Evolutionary conservation across 2,888 invertebrate species (phyloP).

Genomic region (Dinocampus coccinellae): DNA sequence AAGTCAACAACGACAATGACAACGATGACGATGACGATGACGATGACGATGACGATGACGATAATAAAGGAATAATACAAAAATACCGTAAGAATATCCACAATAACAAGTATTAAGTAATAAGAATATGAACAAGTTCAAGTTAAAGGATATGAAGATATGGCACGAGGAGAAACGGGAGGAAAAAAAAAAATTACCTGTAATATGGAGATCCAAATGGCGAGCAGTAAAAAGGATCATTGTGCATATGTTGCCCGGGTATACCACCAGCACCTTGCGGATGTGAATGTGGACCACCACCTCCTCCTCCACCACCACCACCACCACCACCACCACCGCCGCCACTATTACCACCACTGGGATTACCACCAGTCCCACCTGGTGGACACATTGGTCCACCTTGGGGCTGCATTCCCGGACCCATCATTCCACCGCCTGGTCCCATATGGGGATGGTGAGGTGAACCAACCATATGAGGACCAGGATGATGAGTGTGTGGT

Average conservation of each 20-base stretch:
- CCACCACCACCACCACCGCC: constrained; percentile 48
- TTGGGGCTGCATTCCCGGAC: constrained; percentile 64
- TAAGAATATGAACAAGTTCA: neutral
- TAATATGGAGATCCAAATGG: constrained; percentile 74
- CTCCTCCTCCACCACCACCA: constrained; percentile 65
- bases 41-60: neutral
- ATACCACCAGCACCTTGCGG: constrained; percentile 59
- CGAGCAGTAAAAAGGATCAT: constrained; percentile 74
- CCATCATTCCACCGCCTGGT: constrained; percentile 52
- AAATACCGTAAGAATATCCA: neutral
- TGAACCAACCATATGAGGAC: constrained; percentile 66
- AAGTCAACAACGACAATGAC: neutral
- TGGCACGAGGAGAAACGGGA: neutral
- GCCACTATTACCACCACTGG: constrained; percentile 65
- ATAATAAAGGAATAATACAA: neutral
- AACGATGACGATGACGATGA: neutral
- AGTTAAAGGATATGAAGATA: neutral
- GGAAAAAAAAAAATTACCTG: constrained; percentile 68
- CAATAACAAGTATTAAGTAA: neutral
- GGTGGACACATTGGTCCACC: constrained; percentile 63
- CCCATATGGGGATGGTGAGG: constrained; percentile 67
- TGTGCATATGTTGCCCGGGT: constrained; percentile 70
- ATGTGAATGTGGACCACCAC: constrained; percentile 62
- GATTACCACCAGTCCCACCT: constrained; percentile 50
- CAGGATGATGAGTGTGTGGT: constrained; percentile 65